phyloP scores from a whole-genome alignment of 2,113 vertebrate genomes.

The Ranitomeya variabilis region DNA sequence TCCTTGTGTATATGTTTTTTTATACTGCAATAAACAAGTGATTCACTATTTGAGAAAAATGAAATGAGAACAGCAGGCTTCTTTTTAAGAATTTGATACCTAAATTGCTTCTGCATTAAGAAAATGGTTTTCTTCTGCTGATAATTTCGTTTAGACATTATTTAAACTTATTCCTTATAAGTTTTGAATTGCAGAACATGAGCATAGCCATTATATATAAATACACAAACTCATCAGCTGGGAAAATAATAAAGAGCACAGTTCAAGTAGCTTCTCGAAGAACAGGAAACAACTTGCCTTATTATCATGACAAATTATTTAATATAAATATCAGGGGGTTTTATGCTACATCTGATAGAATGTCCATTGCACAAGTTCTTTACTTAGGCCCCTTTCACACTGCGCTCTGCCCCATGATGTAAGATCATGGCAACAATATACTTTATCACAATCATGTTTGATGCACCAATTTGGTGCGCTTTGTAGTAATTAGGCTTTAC shows the following conservation, averaged over 20 bases:
- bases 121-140: not conserved
- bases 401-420: too few relatives aligned
- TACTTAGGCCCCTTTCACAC: too few relatives aligned
- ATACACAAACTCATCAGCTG: not conserved
- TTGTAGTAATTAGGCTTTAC: too few relatives aligned
- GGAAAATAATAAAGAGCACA: not conserved
- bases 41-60: not conserved
- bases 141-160: not conserved
- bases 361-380: too few relatives aligned
- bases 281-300: not conserved
- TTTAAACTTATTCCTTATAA: not conserved
- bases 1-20: too few relatives aligned
- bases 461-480: too few relatives aligned
- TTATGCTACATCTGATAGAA: too few relatives aligned
- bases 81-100: not conserved
- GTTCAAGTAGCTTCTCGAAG: not conserved
- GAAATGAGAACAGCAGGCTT: not conserved
- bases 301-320: too few relatives aligned
- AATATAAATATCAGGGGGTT: too few relatives aligned
- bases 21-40: not conserved
- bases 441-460: too few relatives aligned
- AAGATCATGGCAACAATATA: too few relatives aligned
- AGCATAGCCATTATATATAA: not conserved
- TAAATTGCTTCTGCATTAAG: conserved; percentile 24
- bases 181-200: not conserved